Evolutionary conservation across 2,113 vertebrate species (phyloP).

Genomic region (Syngnathoides biaculeatus): DNA sequence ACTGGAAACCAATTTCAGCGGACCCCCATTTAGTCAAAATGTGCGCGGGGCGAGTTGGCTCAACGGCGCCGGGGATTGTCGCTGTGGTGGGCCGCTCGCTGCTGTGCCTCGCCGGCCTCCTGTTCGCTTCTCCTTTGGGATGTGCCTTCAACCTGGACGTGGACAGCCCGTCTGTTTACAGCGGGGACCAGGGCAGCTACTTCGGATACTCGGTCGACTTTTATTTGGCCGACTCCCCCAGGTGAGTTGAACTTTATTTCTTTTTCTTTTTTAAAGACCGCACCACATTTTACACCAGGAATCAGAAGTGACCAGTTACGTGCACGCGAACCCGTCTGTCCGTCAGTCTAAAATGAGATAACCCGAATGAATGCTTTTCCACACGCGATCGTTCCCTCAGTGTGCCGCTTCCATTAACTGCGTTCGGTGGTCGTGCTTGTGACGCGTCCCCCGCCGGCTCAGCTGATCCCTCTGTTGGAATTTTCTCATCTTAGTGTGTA

Average conservation of each 20-base stretch:
- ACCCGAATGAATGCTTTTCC: not conserved
- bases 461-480: conserved; percentile 31
- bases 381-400: not conserved
- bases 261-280: not conserved
- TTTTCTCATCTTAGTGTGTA: conserved; percentile 18
- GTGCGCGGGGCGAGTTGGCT: conserved; percentile 52
- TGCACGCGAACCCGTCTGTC: too few species aligned
- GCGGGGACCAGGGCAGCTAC: conserved; percentile 79
- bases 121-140: conserved; percentile 55
- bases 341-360: too few species aligned
- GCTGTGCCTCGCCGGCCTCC: conserved; percentile 43
- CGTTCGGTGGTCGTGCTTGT: conserved; percentile 5
- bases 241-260: conserved; percentile 68
- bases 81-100: conserved; percentile 28
- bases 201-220: conserved; percentile 91
- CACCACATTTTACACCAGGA: not conserved
- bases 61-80: conserved; percentile 43
- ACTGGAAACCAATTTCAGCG: conserved; percentile 16
- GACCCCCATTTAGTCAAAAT: conserved; percentile 32
- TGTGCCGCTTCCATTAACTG: conserved; percentile 5
- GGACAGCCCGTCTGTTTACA: conserved; percentile 76
- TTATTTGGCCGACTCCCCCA: conserved; percentile 77
- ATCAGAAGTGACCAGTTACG: not conserved
- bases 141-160: conserved; percentile 83
- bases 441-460: conserved; percentile 34